A percentile compares a stretch with the other conserved stretches of the same genome.
phyloP scores from a whole-genome alignment of 2,797 vertebrate genomes.

The Eupleurogrammus muticus region DNA sequence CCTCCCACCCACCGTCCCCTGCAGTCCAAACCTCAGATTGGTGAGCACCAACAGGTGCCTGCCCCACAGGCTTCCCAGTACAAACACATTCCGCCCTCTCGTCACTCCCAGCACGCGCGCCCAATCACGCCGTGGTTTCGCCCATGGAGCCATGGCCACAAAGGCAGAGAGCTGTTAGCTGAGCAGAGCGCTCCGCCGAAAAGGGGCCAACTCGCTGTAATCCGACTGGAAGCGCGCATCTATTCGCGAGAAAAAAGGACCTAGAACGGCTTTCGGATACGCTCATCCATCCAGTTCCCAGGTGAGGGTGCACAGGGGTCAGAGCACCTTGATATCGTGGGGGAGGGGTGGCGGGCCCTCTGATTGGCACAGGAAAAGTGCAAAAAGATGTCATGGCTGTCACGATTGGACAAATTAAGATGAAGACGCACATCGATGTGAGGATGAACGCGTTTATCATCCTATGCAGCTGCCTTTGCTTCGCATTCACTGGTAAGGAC shows the following conservation, averaged over 20 bases:
- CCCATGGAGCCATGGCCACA: constrained; percentile 59
- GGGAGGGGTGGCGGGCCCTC: constrained; percentile 10
- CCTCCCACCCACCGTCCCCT: constrained; percentile 50
- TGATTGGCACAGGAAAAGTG: constrained; percentile 17
- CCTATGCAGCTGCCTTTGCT: constrained; percentile 63
- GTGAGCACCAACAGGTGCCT: constrained; percentile 85
- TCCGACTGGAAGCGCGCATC: constrained; percentile 5
- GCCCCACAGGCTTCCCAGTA: constrained; percentile 71
- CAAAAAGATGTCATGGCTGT: constrained; percentile 59
- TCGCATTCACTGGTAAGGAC: constrained; percentile 77
- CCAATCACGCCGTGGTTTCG: constrained; percentile 71
- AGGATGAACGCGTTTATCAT: constrained; percentile 58
- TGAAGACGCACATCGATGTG: constrained; percentile 43
- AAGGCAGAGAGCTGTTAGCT: constrained; percentile 19
- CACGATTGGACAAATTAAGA: constrained; percentile 39
- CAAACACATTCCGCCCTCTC: constrained; percentile 78
- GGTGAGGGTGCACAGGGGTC: constrained; percentile 10
- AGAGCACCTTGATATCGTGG: background rate
- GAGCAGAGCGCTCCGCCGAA: constrained; percentile 18
- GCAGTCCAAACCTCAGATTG: constrained; percentile 70
- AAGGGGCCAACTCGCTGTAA: constrained; percentile 15
- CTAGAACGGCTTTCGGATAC: constrained; percentile 3
- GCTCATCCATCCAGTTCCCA: constrained; percentile 7
- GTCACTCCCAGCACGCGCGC: constrained; percentile 70
- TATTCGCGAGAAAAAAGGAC: background rate